Base-by-base conservation (phyloP, 2,888 invertebrate genomes). In the Mythimna lalbum region DNA sequence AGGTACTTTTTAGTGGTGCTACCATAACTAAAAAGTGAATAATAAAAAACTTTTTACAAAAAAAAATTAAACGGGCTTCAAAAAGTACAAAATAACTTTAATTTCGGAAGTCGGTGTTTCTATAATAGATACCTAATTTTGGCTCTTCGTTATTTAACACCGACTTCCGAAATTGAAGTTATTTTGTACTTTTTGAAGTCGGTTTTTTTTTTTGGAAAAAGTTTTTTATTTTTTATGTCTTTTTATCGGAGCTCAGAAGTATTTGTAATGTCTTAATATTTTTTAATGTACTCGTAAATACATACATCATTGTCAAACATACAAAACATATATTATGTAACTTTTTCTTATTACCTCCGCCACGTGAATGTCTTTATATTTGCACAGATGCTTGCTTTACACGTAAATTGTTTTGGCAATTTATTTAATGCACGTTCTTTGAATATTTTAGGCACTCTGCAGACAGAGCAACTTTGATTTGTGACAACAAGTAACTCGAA, bases 291-390 rank as follows among this genome's bases (percentile, higher is more conserved):
- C n/a, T n/a, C n/a, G 53, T n/a, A 21, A 39, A 39, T 39, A 5
- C 12, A 14, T 23, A 4, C 23, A 36, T 36, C 53, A 27, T 19
- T 56, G 36, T 19, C 17, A 6, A 21, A 36, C 21, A 21, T 47
- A 63, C 31, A 39, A 49, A 39, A 39, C 31, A 52, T 43, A 43
- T 43, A 52, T 72, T 65, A 49, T 65, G 49, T 65, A 73, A 43
- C 65, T 65, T 73, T 73, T 73, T 73, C 65, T 65, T 39, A 59
- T 64, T 53, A 60, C 17, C 10, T 49, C 2, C 23, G 14, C 27
- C 19, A 31, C 33, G 19, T 70, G 43, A n/a, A 19, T 47, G 49
- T 63, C 43, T 62, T 53, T 36, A 10, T 10, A 14, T 33, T 23
- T 59, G 36, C 10, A 31, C 17, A 53, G 49, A 50, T 63, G 52